phyloP scores from a whole-genome alignment of 1,140 invertebrate genomes.

The Wasmannia auropunctata region DNA sequence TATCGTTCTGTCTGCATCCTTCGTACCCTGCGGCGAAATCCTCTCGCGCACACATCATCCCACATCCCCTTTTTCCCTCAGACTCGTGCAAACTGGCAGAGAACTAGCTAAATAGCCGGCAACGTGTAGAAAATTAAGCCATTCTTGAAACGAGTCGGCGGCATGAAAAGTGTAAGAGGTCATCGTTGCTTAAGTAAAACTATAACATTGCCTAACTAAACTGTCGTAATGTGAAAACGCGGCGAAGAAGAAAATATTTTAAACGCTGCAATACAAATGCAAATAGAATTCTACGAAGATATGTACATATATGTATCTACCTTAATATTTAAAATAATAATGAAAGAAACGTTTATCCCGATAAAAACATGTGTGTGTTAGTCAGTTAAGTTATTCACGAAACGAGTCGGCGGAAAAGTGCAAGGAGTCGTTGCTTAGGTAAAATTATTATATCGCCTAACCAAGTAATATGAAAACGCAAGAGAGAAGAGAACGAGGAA shows the following conservation, averaged over 20 bases:
- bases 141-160: conserved; percentile 67
- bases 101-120: conserved; percentile 56
- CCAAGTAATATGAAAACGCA: not conserved
- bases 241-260: not conserved
- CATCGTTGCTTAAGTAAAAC: conserved; percentile 9
- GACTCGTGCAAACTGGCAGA: conserved; percentile 30
- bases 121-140: conserved; percentile 75
- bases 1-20: conserved; percentile 1
- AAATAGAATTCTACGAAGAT: not conserved
- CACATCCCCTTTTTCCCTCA: conserved; percentile 22
- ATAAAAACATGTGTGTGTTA: not conserved
- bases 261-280: not conserved
- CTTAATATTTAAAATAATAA: not conserved
- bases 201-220: not conserved
- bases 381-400: conserved; percentile 68
- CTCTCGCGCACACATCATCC: conserved; percentile 35
- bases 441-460: not conserved
- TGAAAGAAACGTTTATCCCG: not conserved
- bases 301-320: not conserved
- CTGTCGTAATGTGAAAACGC: not conserved
- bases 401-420: conserved; percentile 64
- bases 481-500: not conserved
- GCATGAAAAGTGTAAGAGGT: conserved; percentile 57
- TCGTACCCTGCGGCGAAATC: not conserved
- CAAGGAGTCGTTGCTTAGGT: not conserved